phyloP scores from a whole-genome alignment of 2,888 invertebrate genomes.

The Heliconius charithonia region DNA sequence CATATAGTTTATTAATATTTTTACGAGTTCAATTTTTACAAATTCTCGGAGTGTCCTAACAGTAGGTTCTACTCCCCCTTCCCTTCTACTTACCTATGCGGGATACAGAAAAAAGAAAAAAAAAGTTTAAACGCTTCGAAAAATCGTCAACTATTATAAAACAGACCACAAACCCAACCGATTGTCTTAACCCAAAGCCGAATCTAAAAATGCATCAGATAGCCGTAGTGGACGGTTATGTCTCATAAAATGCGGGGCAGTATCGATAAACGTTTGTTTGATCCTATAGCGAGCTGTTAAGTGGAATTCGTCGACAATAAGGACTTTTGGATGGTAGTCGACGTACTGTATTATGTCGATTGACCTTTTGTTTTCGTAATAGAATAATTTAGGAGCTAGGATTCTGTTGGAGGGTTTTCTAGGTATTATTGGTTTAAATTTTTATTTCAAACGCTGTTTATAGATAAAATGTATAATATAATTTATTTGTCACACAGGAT shows the following conservation, averaged over 20 bases:
- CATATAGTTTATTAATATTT: neutral
- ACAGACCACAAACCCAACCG: constrained; percentile 54
- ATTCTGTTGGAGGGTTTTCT: neutral
- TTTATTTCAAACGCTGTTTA: neutral
- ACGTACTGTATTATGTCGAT: constrained; percentile 42
- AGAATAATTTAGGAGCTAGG: constrained; percentile 42
- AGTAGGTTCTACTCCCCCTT: no score
- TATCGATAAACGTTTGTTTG: constrained; percentile 64
- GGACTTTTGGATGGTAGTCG: constrained; percentile 48
- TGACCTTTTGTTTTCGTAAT: constrained; percentile 46
- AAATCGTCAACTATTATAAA: constrained; percentile 44
- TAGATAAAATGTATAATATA: neutral
- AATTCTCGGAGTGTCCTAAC: neutral
- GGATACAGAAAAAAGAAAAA: neutral
- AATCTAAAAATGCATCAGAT: constrained; percentile 79
- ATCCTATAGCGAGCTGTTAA: constrained; percentile 55
- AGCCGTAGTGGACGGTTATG: constrained; percentile 68
- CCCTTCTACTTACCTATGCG: neutral
- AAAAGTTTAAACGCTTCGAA: neutral
- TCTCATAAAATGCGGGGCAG: constrained; percentile 78
- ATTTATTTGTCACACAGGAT: neutral
- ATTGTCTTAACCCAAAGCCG: constrained; percentile 80
- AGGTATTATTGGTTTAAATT: neutral
- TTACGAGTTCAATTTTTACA: neutral
- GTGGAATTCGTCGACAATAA: constrained; percentile 52